These are phyloP conservation scores for Sinocyclocheilus anshuiensis DNA, from an alignment of 2,113 vertebrate genomes.

Conservation along the genomic window DNA sequence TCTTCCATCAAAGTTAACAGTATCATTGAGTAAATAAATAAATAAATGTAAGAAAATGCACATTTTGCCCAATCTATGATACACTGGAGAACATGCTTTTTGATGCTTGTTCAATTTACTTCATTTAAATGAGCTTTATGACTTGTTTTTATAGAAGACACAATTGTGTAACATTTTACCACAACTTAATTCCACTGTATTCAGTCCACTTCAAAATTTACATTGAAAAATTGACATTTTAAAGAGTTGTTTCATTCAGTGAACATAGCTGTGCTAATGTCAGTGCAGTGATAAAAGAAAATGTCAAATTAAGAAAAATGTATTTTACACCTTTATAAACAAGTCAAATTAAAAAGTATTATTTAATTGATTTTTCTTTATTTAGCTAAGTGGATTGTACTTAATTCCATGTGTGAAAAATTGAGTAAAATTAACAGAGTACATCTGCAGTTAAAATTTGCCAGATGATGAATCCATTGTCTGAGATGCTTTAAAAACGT, in stretches of 20 bases:
- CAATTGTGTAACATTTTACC: background rate
- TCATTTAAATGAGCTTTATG: background rate
- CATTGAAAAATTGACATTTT: background rate
- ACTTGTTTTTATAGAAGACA: background rate
- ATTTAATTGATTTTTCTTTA: background rate
- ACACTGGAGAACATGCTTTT: background rate
- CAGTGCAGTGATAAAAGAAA: background rate
- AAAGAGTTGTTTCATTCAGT: background rate
- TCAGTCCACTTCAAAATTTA: background rate
- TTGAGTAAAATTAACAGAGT: background rate
- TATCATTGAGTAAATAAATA: background rate
- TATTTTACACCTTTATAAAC: too few species aligned
- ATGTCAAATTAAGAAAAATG: too few species aligned
- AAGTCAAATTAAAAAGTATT: too few species aligned
- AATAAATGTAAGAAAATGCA: background rate
- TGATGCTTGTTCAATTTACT: background rate
- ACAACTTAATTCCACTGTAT: background rate
- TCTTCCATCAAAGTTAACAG: background rate
- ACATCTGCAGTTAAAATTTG: background rate
- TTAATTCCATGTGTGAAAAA: background rate
- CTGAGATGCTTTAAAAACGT: background rate
- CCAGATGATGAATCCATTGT: constrained; percentile 29
- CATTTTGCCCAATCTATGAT: background rate
- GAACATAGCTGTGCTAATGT: background rate
- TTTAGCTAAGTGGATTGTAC: background rate